These are phyloP conservation scores for Aplidium turbinatum DNA, from an alignment of 23 tunicate genomes.

Conservation along the genomic window DNA sequence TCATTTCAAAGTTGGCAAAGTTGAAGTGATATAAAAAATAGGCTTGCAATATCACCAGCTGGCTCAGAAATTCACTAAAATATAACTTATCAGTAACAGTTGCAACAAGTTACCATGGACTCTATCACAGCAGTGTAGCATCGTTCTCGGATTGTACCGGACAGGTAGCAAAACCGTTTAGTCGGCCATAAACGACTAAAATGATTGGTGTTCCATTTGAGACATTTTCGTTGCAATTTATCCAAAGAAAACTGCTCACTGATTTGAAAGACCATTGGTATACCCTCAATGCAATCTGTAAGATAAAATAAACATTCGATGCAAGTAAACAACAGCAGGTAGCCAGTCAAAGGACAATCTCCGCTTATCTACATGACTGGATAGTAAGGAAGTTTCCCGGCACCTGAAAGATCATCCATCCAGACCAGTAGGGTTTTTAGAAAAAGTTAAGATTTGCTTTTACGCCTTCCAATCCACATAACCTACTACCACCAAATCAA, in stretches of 20 bases:
- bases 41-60: too few species aligned
- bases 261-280: background rate
- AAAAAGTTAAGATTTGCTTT: background rate
- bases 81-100: too few species aligned
- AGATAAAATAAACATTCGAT: background rate
- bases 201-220: conserved; percentile 37
- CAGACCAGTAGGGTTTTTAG: background rate
- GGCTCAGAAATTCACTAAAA: too few species aligned
- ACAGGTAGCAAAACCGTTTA: conserved; percentile 17
- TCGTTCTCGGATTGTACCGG: background rate
- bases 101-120: conserved; percentile 29
- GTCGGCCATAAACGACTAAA: conserved; percentile 30
- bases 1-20: too few species aligned
- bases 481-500: too few species aligned
- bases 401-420: background rate
- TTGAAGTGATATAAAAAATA: too few species aligned
- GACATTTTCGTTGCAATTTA: conserved; percentile 12
- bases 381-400: too few species aligned
- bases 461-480: too few species aligned
- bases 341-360: too few species aligned
- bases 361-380: too few species aligned
- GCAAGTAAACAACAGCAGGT: too few species aligned
- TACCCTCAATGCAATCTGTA: conserved; percentile 14
- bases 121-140: background rate
- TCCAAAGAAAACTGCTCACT: conserved; percentile 3